Percentiles rank a stretch among this genome's conserved stretches.
phyloP scores from a whole-genome alignment of 2,113 vertebrate species.

The Pituophis catenifer region DNA sequence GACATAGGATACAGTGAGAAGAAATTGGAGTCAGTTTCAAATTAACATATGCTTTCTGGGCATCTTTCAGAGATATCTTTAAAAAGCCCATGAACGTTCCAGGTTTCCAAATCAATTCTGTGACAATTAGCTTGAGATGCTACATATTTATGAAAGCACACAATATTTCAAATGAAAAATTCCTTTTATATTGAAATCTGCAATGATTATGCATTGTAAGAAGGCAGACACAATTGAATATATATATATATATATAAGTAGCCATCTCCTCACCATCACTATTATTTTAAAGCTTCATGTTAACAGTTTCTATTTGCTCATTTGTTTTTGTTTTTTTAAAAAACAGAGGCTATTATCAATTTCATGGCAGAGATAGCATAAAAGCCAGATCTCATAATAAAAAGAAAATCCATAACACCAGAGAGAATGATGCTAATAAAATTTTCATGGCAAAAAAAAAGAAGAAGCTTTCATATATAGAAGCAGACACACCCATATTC shows the following conservation, averaged over 20 bases:
- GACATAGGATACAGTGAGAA: background rate
- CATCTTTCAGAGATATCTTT: background rate
- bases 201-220: background rate
- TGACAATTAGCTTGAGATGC: background rate
- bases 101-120: background rate
- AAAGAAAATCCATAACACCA: slow-evolving; percentile 10
- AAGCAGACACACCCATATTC: slow-evolving; percentile 24
- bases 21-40: background rate
- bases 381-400: background rate
- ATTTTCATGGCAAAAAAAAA: slow-evolving; percentile 36
- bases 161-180: background rate
- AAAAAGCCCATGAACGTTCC: too few relatives aligned
- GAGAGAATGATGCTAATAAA: background rate
- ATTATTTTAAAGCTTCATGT: background rate
- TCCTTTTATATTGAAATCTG: background rate
- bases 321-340: background rate
- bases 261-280: background rate
- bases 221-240: background rate
- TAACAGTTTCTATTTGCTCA: background rate
- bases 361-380: background rate
- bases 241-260: background rate
- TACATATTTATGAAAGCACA: background rate
- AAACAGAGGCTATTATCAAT: background rate
- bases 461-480: background rate
- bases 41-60: background rate